phyloP scores from a whole-genome alignment of 2,888 invertebrate genomes.

The Ichneumon xanthorius region DNA sequence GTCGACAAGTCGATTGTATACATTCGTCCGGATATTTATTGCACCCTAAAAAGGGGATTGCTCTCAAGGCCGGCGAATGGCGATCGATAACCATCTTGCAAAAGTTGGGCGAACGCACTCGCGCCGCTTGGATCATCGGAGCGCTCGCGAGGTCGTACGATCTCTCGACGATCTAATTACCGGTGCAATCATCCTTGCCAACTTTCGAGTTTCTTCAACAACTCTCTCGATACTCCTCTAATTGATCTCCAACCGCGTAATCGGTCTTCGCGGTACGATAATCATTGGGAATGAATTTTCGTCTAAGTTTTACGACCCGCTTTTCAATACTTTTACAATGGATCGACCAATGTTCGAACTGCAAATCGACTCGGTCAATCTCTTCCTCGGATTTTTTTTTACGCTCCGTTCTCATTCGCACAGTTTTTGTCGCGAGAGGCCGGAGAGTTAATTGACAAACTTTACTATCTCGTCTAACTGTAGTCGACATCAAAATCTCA shows the following conservation, averaged over 20 bases:
- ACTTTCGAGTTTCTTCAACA: constrained; percentile 36
- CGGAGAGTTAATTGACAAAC: constrained; percentile 6
- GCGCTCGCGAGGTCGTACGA: constrained; percentile 21
- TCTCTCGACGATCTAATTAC: constrained; percentile 15
- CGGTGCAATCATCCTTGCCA: background rate
- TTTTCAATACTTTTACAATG: background rate
- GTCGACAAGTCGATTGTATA: constrained; percentile 20
- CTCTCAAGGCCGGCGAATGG: constrained; percentile 19
- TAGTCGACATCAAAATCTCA: background rate
- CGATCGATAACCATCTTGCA: background rate
- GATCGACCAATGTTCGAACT: background rate
- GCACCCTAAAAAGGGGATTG: background rate
- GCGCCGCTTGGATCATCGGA: background rate
- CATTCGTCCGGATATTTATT: constrained; percentile 3
- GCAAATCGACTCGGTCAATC: background rate
- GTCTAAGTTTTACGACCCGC: constrained; percentile 12
- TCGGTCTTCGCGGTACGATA: background rate
- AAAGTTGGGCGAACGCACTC: background rate
- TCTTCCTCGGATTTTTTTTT: background rate
- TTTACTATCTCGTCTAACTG: constrained; percentile 4
- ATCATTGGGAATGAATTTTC: background rate
- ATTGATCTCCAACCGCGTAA: constrained; percentile 19
- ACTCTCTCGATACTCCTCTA: constrained; percentile 27
- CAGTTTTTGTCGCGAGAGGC: constrained; percentile 9
- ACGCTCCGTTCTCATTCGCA: background rate